Evolutionary conservation across 2,888 invertebrate species (phyloP), one percentile per base, ranked within the genome.

Genomic region (Eristalis intricaria): DNA sequence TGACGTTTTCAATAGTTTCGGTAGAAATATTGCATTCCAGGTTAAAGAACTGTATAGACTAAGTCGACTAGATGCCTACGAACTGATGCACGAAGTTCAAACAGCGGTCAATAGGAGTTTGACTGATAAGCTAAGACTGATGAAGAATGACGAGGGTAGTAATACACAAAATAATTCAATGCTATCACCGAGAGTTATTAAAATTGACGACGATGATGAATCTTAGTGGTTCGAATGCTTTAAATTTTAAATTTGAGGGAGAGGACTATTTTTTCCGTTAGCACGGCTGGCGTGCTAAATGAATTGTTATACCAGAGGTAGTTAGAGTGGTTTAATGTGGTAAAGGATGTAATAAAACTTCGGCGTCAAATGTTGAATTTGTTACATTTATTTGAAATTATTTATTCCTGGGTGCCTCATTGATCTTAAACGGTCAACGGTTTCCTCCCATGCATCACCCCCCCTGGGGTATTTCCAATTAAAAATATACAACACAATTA

Each of bases 1-100:
- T 61, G 84, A 87, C 73, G 87, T 87, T 35, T 87, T 87, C 40
- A 87, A 87, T 73, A 87, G 87, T 40, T 87, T 87, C 23, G 87
- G 87, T 3, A 71, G 87, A 32, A 87, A 87, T 29, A 76, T 87
- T 35, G 87, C 84, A 76, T 87, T 87, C 76, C 87, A 87, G 64
- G 87, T 80, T 26, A 87, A 76, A 73, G 87, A 87, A 40, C 19
- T 87, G 58, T 71, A 76, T 32, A 70, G 76, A 60, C 63, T 79
- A n/a, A 87, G 69, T 77, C 66, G 63, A 23, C 19, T 87, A n/a
- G 87, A 84, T 23, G 87, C 87, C 0, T 80, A 68, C 50, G 84
- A 87, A 22, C 19, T 87, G 11, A 87, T 87, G 87, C 84, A 84
- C n/a, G 87, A 87, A 50, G 87, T 87, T 23, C 87, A 87, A 76